Conservation (phyloP, 1,140 invertebrate species). For the Aphidius ervi region DNA sequence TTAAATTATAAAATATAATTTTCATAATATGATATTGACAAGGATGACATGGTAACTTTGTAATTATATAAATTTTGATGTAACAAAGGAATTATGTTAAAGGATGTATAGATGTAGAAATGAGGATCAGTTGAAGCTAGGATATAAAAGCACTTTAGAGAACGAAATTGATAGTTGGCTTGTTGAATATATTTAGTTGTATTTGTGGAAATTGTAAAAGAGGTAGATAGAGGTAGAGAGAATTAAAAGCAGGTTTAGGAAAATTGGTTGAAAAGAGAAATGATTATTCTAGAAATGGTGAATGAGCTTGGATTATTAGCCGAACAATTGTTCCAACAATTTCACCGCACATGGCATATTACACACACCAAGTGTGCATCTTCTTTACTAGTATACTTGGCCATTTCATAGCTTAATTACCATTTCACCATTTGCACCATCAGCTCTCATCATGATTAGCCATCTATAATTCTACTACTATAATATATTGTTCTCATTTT, state of each 20-base stretch:
- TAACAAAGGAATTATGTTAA: too few species aligned
- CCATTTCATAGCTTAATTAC: slow-evolving; percentile 20
- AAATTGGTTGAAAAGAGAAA: slow-evolving; percentile 6
- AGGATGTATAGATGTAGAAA: too few species aligned
- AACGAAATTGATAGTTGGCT: slow-evolving; percentile 10
- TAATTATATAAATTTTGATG: too few species aligned
- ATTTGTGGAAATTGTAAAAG: slow-evolving; percentile 12
- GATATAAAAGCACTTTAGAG: too few species aligned
- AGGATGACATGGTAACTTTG: too few species aligned
- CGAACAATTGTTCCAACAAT: slow-evolving; percentile 20
- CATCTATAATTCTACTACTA: background rate
- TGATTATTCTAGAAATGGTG: too few species aligned
- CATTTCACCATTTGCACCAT: background rate
- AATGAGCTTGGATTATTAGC: slow-evolving; percentile 16
- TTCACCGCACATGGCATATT: background rate
- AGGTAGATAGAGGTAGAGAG: background rate
- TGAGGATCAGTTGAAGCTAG: too few species aligned
- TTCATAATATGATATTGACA: too few species aligned
- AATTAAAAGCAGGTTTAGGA: background rate
- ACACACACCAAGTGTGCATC: too few species aligned
- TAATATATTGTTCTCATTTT: slow-evolving; percentile 2
- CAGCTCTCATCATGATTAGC: slow-evolving; percentile 18
- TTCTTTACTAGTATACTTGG: background rate
- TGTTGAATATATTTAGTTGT: slow-evolving; percentile 3
- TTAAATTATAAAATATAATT: too few species aligned